These are phyloP conservation scores for Plumapathes pennacea DNA, from an alignment of 92 coral and sea anemone species.

Conservation along the genomic window DNA sequence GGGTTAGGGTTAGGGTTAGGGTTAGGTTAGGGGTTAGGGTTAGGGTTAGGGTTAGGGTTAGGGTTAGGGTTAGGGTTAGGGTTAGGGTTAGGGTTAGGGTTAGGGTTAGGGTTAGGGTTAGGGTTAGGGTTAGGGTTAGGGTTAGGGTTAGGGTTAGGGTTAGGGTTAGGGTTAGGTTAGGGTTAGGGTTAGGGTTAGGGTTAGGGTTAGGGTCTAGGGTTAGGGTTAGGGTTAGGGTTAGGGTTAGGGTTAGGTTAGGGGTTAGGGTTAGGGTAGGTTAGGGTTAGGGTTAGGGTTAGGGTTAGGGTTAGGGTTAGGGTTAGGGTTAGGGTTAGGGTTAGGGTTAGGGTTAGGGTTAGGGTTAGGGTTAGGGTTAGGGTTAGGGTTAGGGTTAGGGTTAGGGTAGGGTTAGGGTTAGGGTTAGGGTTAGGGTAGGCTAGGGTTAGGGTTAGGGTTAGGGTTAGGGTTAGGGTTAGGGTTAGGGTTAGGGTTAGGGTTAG, in stretches of 20 bases:
- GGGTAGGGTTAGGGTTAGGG: slow-evolving; percentile 22
- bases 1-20: slow-evolving; percentile 5
- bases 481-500: slow-evolving; percentile 6
- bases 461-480: slow-evolving; percentile 25
- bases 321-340: slow-evolving; percentile 25
- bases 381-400: no score
- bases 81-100: slow-evolving; percentile 47
- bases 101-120: slow-evolving; percentile 46
- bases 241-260: slow-evolving; percentile 16
- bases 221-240: slow-evolving; percentile 13
- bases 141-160: slow-evolving; percentile 33
- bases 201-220: slow-evolving; percentile 24
- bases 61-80: slow-evolving; percentile 47
- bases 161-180: slow-evolving; percentile 12
- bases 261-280: slow-evolving; percentile 7
- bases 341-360: slow-evolving; percentile 30
- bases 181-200: slow-evolving; percentile 32
- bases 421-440: slow-evolving; percentile 24
- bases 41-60: slow-evolving; percentile 37
- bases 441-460: slow-evolving; percentile 25
- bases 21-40: slow-evolving; percentile 34
- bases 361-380: slow-evolving; percentile 9
- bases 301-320: slow-evolving; percentile 30
- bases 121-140: slow-evolving; percentile 43
- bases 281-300: slow-evolving; percentile 1